A percentile compares a stretch with the other conserved stretches of the same genome.
phyloP scores from a whole-genome alignment of 2,888 invertebrate species.

The Drosophila maculinotata region DNA sequence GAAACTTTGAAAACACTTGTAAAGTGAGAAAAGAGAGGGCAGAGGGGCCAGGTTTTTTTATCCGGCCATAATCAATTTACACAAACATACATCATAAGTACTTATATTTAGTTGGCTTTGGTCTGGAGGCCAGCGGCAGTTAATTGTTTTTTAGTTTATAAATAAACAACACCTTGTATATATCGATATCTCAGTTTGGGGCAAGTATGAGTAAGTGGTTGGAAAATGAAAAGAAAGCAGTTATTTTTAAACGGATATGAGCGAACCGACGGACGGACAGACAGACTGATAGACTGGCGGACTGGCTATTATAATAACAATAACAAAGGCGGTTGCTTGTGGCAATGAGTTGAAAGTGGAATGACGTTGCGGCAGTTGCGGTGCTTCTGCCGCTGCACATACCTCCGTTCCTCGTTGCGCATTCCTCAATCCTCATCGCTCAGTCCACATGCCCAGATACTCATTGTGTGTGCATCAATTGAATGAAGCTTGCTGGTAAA shows the following conservation, averaged over 20 bases:
- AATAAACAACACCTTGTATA: constrained; percentile 18
- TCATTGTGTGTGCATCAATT: constrained; percentile 58
- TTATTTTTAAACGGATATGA: constrained; percentile 57
- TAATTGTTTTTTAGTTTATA: constrained; percentile 28
- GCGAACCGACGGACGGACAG: constrained; percentile 12
- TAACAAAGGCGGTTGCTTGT: constrained; percentile 25
- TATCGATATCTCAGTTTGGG: constrained; percentile 6
- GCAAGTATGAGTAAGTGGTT: constrained; percentile 3
- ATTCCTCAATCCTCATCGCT: constrained; percentile 6
- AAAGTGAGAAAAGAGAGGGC: not conserved
- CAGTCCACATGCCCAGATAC: constrained; percentile 20
- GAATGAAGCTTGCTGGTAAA: constrained; percentile 63
- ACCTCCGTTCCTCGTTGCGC: constrained; percentile 9
- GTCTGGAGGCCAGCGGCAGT: constrained; percentile 2
- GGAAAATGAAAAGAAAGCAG: constrained; percentile 51
- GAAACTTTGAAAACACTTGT: not conserved
- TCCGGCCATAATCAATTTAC: not conserved
- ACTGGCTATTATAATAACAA: constrained; percentile 28
- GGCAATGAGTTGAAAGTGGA: constrained; percentile 28
- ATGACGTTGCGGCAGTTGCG: constrained; percentile 45
- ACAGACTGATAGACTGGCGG: constrained; percentile 2
- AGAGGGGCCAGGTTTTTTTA: not conserved
- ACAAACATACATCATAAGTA: too few relatives aligned
- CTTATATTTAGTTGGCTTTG: constrained; percentile 6
- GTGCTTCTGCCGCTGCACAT: constrained; percentile 40